phyloP scores from a whole-genome alignment of 2,113 vertebrate species.

The Actenoides lindsayi region DNA sequence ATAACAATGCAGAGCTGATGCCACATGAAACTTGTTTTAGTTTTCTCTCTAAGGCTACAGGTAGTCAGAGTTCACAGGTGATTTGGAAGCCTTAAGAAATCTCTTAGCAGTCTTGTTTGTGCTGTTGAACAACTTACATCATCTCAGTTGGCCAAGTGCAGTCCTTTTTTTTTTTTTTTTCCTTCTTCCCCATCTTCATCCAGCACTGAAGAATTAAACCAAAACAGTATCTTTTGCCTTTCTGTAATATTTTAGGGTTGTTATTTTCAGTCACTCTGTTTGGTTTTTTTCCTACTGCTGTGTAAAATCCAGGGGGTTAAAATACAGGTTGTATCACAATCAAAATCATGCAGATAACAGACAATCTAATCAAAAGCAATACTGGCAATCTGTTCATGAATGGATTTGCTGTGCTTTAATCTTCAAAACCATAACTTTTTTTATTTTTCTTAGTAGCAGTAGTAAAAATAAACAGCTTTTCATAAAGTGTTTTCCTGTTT shows the following conservation, averaged over 20 bases:
- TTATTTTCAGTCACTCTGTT: not conserved
- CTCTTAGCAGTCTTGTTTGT: not conserved
- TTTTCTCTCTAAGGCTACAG: not conserved
- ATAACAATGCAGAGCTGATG: not conserved
- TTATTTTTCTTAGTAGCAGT: not conserved
- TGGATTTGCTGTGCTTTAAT: not conserved
- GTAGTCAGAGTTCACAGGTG: not conserved
- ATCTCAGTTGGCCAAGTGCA: not conserved
- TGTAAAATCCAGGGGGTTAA: not conserved
- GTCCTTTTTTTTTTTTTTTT: not conserved
- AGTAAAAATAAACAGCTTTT: not conserved
- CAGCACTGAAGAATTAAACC: not conserved
- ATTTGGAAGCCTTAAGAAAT: slow-evolving; percentile 30
- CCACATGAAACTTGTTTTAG: not conserved
- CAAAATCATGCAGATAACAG: not conserved
- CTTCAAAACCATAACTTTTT: not conserved
- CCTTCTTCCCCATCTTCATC: not conserved
- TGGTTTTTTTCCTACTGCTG: not conserved
- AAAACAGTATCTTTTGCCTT: not conserved
- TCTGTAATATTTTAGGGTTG: not conserved
- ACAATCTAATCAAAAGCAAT: not conserved
- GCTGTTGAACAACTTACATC: not conserved
- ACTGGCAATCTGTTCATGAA: not conserved
- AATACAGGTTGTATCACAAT: not conserved
- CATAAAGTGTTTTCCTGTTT: not conserved